A percentile compares a stretch with the other conserved stretches of the same genome.
Evolutionary conservation across 2,797 vertebrate genomes (phyloP).

Genomic region (Tadarida brasiliensis): DNA sequence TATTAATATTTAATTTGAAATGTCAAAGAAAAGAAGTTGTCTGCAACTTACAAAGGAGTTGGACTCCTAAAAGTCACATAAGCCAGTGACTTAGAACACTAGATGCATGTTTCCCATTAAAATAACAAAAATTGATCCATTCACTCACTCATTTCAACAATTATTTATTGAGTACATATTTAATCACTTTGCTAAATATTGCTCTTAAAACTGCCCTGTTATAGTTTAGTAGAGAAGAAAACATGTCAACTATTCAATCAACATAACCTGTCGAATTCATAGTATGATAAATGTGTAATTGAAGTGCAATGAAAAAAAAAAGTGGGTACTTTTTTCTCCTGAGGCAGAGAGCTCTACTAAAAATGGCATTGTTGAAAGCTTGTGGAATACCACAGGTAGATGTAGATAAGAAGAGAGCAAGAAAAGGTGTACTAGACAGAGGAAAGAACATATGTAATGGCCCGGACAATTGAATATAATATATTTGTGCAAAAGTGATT

Average conservation of each 20-base stretch:
- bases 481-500: not conserved
- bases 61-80: not conserved
- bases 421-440: not conserved
- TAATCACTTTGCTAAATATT: not conserved
- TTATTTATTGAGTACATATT: not conserved
- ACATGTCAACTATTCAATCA: not conserved
- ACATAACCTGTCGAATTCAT: not conserved
- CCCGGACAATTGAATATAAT: not conserved
- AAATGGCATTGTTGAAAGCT: not conserved
- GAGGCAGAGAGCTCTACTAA: not conserved
- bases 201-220: not conserved
- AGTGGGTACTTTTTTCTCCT: not conserved
- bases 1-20: conserved; percentile 68
- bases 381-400: not conserved
- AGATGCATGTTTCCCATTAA: not conserved
- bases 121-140: not conserved
- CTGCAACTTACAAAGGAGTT: not conserved
- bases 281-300: not conserved
- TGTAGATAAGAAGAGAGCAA: not conserved
- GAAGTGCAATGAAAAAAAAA: not conserved
- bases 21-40: conserved; percentile 16
- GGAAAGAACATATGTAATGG: not conserved
- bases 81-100: conserved; percentile 4
- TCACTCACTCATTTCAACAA: not conserved
- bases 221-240: not conserved